Evolutionary conservation across 53 echinoderm and acorn worm genomes (phyloP).

Genomic region (Mesocentrotus franciscanus): DNA sequence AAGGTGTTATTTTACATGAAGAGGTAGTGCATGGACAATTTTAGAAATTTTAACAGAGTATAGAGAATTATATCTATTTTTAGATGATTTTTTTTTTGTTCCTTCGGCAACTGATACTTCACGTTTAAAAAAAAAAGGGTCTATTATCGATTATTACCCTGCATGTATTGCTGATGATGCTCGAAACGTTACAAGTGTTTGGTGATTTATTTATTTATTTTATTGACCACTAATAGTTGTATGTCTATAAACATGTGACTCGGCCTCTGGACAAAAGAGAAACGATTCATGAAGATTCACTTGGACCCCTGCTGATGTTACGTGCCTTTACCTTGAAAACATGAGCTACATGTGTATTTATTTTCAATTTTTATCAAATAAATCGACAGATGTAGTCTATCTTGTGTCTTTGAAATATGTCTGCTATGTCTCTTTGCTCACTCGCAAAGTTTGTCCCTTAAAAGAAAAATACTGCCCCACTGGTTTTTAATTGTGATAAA

Average conservation of each 20-base stretch:
- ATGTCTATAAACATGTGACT: no score
- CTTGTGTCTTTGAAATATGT: no score
- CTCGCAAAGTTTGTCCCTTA: background rate
- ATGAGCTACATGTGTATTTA: background rate
- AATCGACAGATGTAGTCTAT: background rate
- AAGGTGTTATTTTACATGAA: background rate
- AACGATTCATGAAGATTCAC: no score
- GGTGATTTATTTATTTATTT: no score
- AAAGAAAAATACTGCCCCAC: background rate
- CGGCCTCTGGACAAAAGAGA: no score
- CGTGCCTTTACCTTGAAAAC: background rate
- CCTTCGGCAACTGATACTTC: background rate
- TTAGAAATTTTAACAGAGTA: background rate
- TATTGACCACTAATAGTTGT: no score
- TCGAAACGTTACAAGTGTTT: no score
- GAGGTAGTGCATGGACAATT: background rate
- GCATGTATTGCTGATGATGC: no score
- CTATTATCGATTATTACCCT: background rate
- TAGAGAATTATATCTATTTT: constrained; percentile 8
- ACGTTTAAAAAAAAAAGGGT: background rate
- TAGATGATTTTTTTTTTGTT: background rate
- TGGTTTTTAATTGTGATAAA: background rate
- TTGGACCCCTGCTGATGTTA: background rate
- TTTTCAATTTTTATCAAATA: background rate
- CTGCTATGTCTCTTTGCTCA: background rate